Evolutionary conservation across 2,113 vertebrate species (phyloP), one percentile per base, ranked within the genome.

Genomic region (Oncorhynchus mykiss): DNA sequence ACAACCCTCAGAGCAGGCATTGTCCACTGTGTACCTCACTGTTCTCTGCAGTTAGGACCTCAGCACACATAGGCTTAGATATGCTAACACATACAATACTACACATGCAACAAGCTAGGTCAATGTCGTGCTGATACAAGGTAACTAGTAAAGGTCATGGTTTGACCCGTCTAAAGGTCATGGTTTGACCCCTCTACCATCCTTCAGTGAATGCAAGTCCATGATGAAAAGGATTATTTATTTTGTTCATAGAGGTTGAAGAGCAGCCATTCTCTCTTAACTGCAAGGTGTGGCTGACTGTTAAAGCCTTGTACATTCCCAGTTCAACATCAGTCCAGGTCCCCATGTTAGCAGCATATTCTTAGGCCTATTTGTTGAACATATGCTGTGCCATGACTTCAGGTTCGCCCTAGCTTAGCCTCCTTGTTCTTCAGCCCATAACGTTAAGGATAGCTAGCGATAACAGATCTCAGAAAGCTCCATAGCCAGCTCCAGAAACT

Each of bases 381-480:
- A 18, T 16, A 18, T 54, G 12, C 14, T 18, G 51, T 54, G 51
- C 51, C 51, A 18, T 54, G 4, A 14, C 16, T 16, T 16, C 51
- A 54, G 51, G 13, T 54, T 54, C 16, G 1, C 51, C 51, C 16
- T 18, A 54, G 51, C 16, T 7, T 54, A 54, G 16, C 51, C 16
- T 54, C 51, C 51, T 54, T 54, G 9, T 45, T 54, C 51, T 54
- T 54, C 51, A 54, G 51, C 16, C 51, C 51, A 18, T 54, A 18
- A 18, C 39, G 48, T 25, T 48, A 22, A 9, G 14, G n/a, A 12
- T 48, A 18, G 25, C 83, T 89, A 94, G 73, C 77, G 92, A 78
- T 91, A 94, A 67, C 93, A 94, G 70, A 94, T 69, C 81, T 94
- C 91, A 0, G 94, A 94, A 65, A 94, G 81, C 87, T 94, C 94